Conservation (phyloP, 1,140 invertebrate species). For the Diachasmimorpha longicaudata region DNA sequence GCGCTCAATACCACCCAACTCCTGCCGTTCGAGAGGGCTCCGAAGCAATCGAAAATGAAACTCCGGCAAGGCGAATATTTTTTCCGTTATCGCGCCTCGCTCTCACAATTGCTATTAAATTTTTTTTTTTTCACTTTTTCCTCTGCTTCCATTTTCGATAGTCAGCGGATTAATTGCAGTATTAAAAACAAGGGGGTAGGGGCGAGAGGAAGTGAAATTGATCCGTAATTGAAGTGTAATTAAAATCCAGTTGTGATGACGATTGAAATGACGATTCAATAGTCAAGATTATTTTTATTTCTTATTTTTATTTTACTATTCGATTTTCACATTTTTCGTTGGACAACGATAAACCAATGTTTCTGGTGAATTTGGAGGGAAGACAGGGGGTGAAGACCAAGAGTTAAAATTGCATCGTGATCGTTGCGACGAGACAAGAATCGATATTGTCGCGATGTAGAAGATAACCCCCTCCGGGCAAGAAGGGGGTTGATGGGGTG, state of each 20-base stretch:
- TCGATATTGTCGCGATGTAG: constrained; percentile 11
- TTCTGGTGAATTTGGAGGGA: no score
- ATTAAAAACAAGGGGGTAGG: not conserved
- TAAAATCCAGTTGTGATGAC: not conserved
- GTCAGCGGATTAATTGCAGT: constrained; percentile 7
- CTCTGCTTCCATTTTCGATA: not conserved
- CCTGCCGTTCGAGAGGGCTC: constrained; percentile 14
- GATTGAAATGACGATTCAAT: not conserved
- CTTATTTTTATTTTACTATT: not conserved
- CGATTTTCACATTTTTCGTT: not conserved
- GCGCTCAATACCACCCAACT: not conserved
- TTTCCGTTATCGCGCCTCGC: constrained; percentile 20
- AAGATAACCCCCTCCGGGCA: no score
- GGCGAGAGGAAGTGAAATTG: not conserved
- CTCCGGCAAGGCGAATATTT: constrained; percentile 23
- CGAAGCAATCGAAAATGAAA: constrained; percentile 31
- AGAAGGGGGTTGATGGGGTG: not conserved
- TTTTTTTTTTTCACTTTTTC: constrained; percentile 13
- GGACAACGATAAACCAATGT: not conserved
- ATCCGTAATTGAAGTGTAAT: constrained; percentile 20
- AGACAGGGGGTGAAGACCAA: not conserved
- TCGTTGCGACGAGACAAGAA: not conserved
- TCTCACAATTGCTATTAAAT: constrained; percentile 28
- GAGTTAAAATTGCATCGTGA: not conserved
- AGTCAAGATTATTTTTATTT: not conserved